Base-by-base conservation (phyloP, 2,797 vertebrate species). In the Pteronotus mesoamericanus region DNA sequence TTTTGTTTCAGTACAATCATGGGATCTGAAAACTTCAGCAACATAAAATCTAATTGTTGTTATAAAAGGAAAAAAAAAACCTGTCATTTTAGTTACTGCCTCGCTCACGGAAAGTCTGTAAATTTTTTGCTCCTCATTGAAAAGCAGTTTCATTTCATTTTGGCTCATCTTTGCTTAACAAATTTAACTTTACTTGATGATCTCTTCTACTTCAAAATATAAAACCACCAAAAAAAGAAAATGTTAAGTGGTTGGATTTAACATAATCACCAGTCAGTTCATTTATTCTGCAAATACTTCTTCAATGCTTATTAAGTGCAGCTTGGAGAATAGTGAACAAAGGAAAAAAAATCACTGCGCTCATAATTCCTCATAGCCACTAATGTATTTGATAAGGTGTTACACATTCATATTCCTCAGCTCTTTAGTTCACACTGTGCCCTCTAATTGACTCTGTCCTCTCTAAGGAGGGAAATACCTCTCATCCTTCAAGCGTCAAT, bases 61-160 rank as follows among this genome's bases (percentile, higher is more conserved):
- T 53, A 74, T 68, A 21, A 80, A 79, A 80, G 61, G 57, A 3
- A 74, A 22, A 61, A 72, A 64, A 66, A 61, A 72, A 64, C 66
- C 10, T 48, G 75, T 19, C 80, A 51, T 77, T 96, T 94, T 82
- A 94, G 48, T 66, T 93, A 94, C 1, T 75, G 29, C 14, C 57
- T 93, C 32, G 39, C 24, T 89, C 29, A 89, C 90, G 39, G 55
- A n/a, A 92, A 66, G 9, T 94, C 55, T 79, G 55, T 53, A 82
- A 48, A 85, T 16, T 86, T 78, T 78, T 91, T 75, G n/a, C 21
- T 91, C 19, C 24, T 69, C 9, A 68, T 2, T 86, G 82, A 91
- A 89, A 94, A 96, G 83, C 42, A 61, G 29, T 24, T 68, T 44
- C n/a, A 75, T 74, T 72, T 94, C 78, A 93, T 93, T 80, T 94